Percentiles rank a stretch among this genome's conserved stretches.
Evolutionary conservation across 2,113 vertebrate species (phyloP).

Genomic region (Neodontobutis hainanensis): DNA sequence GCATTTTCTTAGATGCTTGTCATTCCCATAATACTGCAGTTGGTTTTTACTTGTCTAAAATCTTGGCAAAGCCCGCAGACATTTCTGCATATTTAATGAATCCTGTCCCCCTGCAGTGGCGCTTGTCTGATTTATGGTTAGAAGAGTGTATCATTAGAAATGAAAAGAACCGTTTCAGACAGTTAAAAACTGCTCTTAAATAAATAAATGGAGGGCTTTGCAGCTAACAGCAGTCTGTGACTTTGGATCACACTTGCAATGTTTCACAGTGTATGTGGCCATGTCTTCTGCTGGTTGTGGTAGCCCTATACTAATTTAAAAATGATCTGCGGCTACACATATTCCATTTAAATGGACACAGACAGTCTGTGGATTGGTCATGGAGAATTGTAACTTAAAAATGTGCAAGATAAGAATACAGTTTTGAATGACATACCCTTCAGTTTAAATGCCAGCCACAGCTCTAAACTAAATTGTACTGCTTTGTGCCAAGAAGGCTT

Average conservation of each 20-base stretch:
- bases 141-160: conserved; percentile 39
- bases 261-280: neutral
- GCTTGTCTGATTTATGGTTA: conserved; percentile 45
- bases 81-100: conserved; percentile 62
- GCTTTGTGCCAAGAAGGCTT: no score
- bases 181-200: conserved; percentile 45
- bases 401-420: no score
- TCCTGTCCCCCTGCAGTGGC: conserved; percentile 37
- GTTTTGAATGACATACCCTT: no score
- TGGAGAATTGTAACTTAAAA: no score
- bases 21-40: conserved; percentile 17
- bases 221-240: conserved; percentile 19
- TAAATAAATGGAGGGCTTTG: conserved; percentile 38
- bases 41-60: conserved; percentile 32
- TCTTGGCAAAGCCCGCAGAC: conserved; percentile 30
- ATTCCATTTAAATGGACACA: no score
- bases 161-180: conserved; percentile 38
- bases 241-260: conserved; percentile 14
- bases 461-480: no score
- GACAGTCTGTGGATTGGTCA: no score
- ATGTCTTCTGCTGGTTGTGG: neutral
- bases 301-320: no score
- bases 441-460: no score
- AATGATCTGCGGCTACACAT: neutral
- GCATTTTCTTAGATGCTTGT: conserved; percentile 1